Percentiles rank a stretch among this genome's conserved stretches.
Conservation (phyloP, 1,140 invertebrate genomes). For the Reticulitermes speratus region DNA sequence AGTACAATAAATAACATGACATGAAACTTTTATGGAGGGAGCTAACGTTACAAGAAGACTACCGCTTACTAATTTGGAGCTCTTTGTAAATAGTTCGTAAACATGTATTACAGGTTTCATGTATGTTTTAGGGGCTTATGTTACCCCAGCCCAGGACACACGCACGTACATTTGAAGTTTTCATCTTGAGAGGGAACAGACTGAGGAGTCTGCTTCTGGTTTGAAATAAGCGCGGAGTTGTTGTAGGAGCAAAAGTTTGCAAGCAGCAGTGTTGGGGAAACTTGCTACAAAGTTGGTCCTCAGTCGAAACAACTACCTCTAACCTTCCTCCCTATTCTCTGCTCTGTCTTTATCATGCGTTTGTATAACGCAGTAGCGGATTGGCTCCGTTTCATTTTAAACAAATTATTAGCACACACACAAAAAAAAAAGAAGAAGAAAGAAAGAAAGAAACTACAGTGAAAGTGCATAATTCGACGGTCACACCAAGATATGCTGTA, state of each 20-base stretch:
- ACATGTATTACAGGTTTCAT: neutral
- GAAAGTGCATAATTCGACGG: too few species aligned
- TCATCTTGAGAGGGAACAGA: neutral
- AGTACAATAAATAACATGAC: too few species aligned
- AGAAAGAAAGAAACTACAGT: too few species aligned
- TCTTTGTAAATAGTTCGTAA: neutral
- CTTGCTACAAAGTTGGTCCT: neutral
- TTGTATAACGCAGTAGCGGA: neutral
- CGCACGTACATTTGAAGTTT: neutral
- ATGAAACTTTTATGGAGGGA: too few species aligned
- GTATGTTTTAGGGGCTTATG: constrained; percentile 1
- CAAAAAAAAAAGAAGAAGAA: too few species aligned
- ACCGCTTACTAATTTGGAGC: neutral
- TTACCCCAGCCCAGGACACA: neutral
- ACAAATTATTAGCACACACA: too few species aligned
- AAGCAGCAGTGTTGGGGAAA: constrained; percentile 10
- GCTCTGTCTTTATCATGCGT: neutral
- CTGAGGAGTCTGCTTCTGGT: neutral
- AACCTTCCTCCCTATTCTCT: neutral
- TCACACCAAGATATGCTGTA: too few species aligned
- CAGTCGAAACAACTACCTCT: neutral
- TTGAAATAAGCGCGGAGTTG: neutral
- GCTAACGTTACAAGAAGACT: neutral
- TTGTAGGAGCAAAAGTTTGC: neutral
- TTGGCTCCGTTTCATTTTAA: neutral